Conservation (phyloP, 2,113 vertebrate species). For the Tachuris rubrigastra region DNA sequence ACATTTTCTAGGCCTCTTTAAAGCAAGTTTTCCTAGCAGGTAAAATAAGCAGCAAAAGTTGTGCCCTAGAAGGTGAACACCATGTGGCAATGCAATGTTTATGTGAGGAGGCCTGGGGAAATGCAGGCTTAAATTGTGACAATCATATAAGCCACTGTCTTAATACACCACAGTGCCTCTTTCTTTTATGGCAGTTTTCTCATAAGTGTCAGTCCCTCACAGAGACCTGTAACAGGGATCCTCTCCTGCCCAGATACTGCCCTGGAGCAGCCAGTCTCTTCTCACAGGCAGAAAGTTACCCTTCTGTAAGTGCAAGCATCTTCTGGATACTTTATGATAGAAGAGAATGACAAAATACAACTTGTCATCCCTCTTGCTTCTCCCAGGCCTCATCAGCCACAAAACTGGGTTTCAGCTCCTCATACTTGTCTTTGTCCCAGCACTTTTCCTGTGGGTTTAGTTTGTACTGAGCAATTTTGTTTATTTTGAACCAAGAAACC, state of each 20-base stretch:
- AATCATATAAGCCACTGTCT: not conserved
- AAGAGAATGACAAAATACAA: not conserved
- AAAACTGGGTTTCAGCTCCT: not conserved
- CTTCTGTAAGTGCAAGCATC: fast-evolving
- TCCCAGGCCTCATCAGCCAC: not conserved
- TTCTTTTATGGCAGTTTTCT: not conserved
- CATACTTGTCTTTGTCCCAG: not conserved
- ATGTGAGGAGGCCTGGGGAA: not conserved
- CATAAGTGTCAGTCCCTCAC: not conserved
- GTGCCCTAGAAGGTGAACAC: not conserved
- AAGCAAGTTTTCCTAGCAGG: not conserved
- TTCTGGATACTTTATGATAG: not conserved
- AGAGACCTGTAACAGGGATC: not conserved
- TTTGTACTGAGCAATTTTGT: not conserved
- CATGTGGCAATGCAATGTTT: not conserved
- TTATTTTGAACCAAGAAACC: not conserved
- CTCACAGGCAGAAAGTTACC: not conserved
- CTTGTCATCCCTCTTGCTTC: not conserved
- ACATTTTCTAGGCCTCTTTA: not conserved
- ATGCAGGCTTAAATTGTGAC: not conserved
- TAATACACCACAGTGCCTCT: not conserved
- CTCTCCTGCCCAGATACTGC: not conserved
- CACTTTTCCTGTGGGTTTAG: not conserved
- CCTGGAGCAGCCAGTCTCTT: not conserved
- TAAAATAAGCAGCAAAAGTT: not conserved